Conservation (phyloP, 23 tunicate species). For the Styela clava region DNA sequence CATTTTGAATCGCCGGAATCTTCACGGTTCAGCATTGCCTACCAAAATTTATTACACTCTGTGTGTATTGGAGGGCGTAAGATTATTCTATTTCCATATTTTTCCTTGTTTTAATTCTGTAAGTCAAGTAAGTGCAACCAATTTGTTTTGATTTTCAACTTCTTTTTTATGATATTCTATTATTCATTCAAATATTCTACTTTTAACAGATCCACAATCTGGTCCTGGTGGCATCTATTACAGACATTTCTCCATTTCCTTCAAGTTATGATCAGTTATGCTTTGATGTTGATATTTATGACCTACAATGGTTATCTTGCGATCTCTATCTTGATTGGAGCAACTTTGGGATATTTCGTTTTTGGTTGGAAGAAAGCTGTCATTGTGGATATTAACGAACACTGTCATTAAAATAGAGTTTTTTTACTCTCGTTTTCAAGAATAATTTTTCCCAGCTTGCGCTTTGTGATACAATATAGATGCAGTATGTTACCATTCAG, state of each 20-base stretch:
- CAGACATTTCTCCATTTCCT: constrained; percentile 76
- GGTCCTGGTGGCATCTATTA: constrained; percentile 48
- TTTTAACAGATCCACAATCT: constrained; percentile 54
- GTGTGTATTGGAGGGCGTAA: too few relatives aligned
- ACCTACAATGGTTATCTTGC: constrained; percentile 85
- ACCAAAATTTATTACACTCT: too few relatives aligned
- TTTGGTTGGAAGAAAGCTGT: constrained; percentile 95
- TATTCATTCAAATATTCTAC: too few relatives aligned
- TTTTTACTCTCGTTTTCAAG: background rate
- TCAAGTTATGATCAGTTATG: constrained; percentile 82
- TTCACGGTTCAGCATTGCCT: too few relatives aligned
- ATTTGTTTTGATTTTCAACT: background rate
- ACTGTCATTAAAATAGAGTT: constrained; percentile 67
- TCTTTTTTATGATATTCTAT: too few relatives aligned
- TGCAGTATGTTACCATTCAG: background rate
- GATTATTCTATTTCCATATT: too few relatives aligned
- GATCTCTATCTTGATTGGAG: constrained; percentile 75
- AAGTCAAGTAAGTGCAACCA: background rate
- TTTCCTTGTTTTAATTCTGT: too few relatives aligned
- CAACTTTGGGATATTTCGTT: constrained; percentile 74
- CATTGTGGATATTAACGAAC: constrained; percentile 79
- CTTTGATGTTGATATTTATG: constrained; percentile 92
- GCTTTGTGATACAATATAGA: background rate
- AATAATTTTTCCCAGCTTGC: background rate
- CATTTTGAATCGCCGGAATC: too few relatives aligned